phyloP scores from a whole-genome alignment of 2,113 vertebrate species.

The Clarias macrocephalus region DNA sequence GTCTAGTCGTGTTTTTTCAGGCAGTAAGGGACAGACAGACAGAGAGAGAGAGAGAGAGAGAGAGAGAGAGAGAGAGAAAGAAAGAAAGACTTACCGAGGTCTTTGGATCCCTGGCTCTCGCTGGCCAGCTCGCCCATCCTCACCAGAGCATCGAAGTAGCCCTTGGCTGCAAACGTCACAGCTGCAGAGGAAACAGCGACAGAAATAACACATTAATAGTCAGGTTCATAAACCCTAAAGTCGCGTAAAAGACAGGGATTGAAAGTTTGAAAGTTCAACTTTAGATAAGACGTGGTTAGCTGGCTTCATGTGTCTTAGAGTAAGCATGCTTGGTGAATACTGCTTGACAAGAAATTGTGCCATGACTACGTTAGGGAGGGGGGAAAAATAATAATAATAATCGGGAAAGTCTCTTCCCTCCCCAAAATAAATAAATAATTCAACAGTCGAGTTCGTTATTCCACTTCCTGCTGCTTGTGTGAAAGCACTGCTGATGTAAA shows the following conservation, averaged over 20 bases:
- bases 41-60: no score
- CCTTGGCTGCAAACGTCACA: slow-evolving; percentile 96
- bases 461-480: slow-evolving; percentile 18
- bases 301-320: no score
- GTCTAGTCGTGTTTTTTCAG: not conserved
- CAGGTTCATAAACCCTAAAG: not conserved
- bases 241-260: no score
- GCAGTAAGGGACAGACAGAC: not conserved
- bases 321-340: no score
- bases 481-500: slow-evolving; percentile 17
- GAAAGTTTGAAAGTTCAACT: no score
- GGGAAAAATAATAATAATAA: no score
- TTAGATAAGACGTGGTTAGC: no score
- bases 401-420: no score
- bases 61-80: not conserved
- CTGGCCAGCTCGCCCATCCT: slow-evolving; percentile 98
- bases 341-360: no score
- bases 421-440: no score
- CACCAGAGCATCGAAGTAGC: slow-evolving; percentile 98
- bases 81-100: slow-evolving; percentile 93
- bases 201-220: not conserved
- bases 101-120: slow-evolving; percentile 97
- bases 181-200: slow-evolving; percentile 65
- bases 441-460: not conserved
- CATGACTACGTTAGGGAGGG: no score